Evolutionary conservation across 2,113 vertebrate genomes (phyloP).

Genomic region (Carettochelys insculpta): DNA sequence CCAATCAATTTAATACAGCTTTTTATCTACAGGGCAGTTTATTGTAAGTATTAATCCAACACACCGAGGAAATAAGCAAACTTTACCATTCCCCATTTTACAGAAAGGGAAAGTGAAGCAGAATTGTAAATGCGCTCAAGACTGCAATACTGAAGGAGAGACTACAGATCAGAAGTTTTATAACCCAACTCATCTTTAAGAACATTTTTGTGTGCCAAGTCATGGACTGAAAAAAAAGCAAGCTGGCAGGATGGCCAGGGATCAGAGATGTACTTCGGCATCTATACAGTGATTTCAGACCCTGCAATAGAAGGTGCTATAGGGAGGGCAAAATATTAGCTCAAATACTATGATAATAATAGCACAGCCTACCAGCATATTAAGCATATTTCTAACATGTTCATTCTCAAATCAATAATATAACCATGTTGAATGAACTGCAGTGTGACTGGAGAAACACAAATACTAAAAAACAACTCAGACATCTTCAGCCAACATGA

Average conservation of each 20-base stretch:
- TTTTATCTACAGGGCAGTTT: too few species aligned
- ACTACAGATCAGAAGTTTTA: too few species aligned
- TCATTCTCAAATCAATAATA: not conserved
- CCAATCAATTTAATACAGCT: too few species aligned
- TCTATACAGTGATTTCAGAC: not conserved
- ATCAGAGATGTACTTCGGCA: not conserved
- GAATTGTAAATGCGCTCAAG: too few species aligned
- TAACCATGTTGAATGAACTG: not conserved
- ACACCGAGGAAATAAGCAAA: too few species aligned
- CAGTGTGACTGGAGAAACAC: not conserved
- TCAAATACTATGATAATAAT: not conserved
- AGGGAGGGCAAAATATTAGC: not conserved
- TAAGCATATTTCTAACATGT: not conserved
- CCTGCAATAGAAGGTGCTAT: accelerated
- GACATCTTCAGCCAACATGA: not conserved
- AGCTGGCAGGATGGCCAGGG: not conserved
- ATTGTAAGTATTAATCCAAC: too few species aligned
- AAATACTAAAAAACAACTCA: accelerated
- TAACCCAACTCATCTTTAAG: too few species aligned
- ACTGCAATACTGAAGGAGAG: too few species aligned
- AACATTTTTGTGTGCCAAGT: too few species aligned
- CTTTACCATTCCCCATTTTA: too few species aligned
- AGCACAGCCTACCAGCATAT: not conserved
- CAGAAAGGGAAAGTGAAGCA: too few species aligned
- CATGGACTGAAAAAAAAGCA: not conserved